phyloP scores from a whole-genome alignment of 2,797 vertebrate species.

The Chiloscyllium punctatum region DNA sequence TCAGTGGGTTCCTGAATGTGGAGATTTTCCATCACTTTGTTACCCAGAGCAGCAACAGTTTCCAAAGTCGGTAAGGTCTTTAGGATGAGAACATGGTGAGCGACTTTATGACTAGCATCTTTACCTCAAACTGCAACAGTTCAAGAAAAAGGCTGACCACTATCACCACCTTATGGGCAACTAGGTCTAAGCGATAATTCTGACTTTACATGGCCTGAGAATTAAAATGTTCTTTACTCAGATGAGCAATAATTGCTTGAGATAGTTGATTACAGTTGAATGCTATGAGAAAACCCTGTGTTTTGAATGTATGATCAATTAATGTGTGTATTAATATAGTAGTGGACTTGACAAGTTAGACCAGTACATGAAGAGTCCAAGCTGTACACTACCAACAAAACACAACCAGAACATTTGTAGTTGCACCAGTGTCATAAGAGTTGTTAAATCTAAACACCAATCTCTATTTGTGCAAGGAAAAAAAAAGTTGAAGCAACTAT shows the following conservation, averaged over 20 bases:
- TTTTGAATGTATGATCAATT: neutral
- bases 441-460: neutral
- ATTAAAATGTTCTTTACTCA: neutral
- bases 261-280: neutral
- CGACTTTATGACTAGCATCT: no score
- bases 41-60: constrained; percentile 86
- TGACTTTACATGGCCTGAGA: neutral
- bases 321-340: neutral
- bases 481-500: neutral
- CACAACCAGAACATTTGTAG: neutral
- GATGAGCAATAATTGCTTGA: neutral
- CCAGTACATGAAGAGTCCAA: neutral
- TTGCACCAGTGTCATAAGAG: neutral
- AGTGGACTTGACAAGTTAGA: neutral
- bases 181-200: neutral
- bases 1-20: constrained; percentile 82
- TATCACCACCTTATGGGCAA: neutral
- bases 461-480: neutral
- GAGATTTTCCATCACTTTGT: constrained; percentile 90
- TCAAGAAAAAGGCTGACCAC: neutral
- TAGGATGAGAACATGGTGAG: no score
- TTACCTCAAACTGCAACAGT: neutral
- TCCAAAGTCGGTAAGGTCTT: constrained; percentile 56
- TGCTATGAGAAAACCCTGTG: neutral
- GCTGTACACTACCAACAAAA: neutral